Conservation (phyloP, 2,888 invertebrate species). For the Melieria picta region DNA sequence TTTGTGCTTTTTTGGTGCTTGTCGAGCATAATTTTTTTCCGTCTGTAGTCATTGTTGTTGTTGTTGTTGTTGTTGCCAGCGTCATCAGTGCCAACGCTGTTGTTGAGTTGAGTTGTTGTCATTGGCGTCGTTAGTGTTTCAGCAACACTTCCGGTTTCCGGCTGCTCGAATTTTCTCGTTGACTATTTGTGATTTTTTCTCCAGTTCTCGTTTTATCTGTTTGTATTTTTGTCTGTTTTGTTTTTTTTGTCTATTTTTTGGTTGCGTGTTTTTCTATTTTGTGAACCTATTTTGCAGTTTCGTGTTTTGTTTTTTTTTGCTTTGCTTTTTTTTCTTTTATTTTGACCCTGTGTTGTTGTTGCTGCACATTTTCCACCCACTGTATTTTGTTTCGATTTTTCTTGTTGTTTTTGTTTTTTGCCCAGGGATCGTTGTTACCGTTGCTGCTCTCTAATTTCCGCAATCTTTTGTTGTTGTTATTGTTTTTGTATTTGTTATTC, state of each 20-base stretch:
- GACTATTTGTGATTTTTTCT: too few species aligned
- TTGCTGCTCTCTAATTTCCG: conserved; percentile 32
- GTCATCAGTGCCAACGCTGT: neutral
- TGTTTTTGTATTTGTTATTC: conserved; percentile 3
- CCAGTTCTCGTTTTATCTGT: conserved; percentile 19
- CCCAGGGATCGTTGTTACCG: conserved; percentile 5
- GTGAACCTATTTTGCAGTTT: conserved; percentile 1
- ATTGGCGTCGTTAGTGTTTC: conserved; percentile 44
- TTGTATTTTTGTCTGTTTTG: neutral
- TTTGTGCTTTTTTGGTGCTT: too few species aligned
- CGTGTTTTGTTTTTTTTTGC: neutral
- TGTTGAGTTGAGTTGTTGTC: neutral
- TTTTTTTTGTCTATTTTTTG: neutral
- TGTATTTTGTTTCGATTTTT: neutral
- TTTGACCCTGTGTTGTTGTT: conserved; percentile 17
- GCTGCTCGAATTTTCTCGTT: conserved; percentile 40
- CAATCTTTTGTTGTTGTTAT: conserved; percentile 12
- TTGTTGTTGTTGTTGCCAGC: too few species aligned
- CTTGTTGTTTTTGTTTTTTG: neutral
- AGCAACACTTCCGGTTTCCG: conserved; percentile 53
- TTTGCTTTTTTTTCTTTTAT: conserved; percentile 27
- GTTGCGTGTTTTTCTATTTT: conserved; percentile 11
- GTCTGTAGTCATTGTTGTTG: too few species aligned
- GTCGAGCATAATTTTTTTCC: too few species aligned
- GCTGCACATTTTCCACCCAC: conserved; percentile 22